Base-by-base conservation (phyloP, 2,888 invertebrate species). In the Beris chalybata region DNA sequence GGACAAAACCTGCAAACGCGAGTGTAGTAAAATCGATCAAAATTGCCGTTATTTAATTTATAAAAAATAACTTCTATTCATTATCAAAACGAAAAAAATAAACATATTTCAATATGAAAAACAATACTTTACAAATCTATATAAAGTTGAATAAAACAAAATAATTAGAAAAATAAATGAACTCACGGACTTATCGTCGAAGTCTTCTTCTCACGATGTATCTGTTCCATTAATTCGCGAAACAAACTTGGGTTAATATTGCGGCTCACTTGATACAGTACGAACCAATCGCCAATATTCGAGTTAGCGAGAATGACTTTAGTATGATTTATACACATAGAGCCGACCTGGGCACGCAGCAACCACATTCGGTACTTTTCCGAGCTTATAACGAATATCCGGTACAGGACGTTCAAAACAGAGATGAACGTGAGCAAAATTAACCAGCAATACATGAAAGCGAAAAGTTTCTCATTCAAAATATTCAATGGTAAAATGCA, bases 401-500 rank as follows among this genome's bases (percentile, higher is more conserved):
- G 86, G 78, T 89, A 92, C 0, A 89, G 71, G 5, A 93, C 77
- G 56, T 89, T 86, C 5, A 89, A 70, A 5, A 84, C 82, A 0
- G 90, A 86, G 15, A 89, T 72, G 4, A 86, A 74, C 1, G 87
- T 82, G 59, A 93, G 82, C 53, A 87, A 76, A 30, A 88, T 81
- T 12, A 91, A 83, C 89, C 92, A 92, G 75, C 88, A 85, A 89
- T 90, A 91, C 1, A 91, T 78, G 57, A 91, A 85, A 1, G 88
- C 82, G 74, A 89, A 91, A 71, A 92, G 85, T 76, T 92, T 92
- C 75, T 92, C 91, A 74, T 92, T 91, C 52, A 92, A 85, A 71
- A 90, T 87, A 74, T 92, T 92, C 7, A 92, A 74, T 0, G 92
- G 89, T 12, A 92, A 80, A n/a, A 92, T 83, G 72, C 92, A 92